A percentile compares a stretch with the other conserved stretches of the same genome.
Conservation (phyloP, 2,888 invertebrate species). For the Epistrophella euchroma region DNA sequence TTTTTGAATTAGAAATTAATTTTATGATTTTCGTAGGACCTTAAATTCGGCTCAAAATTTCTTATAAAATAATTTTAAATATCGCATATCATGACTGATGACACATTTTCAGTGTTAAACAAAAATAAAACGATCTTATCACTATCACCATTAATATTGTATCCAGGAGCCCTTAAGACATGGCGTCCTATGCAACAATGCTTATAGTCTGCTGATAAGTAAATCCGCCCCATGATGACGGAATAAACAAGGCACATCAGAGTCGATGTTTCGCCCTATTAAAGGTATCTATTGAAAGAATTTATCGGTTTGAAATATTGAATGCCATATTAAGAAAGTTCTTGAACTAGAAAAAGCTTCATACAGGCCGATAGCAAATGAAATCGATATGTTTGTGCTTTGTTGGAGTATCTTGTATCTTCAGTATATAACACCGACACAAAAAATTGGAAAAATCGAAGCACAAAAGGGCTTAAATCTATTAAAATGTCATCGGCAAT, state of each 20-base stretch:
- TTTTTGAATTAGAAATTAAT: too few species aligned
- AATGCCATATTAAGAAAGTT: slow-evolving; percentile 15
- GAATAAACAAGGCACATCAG: too few species aligned
- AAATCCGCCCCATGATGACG: background rate
- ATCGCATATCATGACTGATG: too few species aligned
- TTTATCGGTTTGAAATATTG: slow-evolving; percentile 34
- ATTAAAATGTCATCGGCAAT: background rate
- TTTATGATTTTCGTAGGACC: too few species aligned
- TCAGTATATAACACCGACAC: background rate
- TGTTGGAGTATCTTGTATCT: background rate
- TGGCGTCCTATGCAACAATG: too few species aligned
- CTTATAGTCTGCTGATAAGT: background rate
- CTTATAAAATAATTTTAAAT: too few species aligned
- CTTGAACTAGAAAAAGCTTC: slow-evolving; percentile 6
- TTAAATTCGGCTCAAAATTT: too few species aligned
- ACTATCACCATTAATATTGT: too few species aligned
- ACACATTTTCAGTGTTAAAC: too few species aligned
- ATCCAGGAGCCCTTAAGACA: too few species aligned
- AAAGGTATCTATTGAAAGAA: slow-evolving; percentile 10
- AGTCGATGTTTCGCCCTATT: background rate
- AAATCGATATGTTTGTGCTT: slow-evolving; percentile 12
- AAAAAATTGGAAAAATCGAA: background rate
- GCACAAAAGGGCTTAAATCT: background rate
- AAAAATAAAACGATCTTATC: too few species aligned
- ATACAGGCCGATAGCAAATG: background rate